Percentiles rank a stretch among this genome's conserved stretches.
phyloP scores from a whole-genome alignment of 2,797 vertebrate genomes.

The Eupleurogrammus muticus region DNA sequence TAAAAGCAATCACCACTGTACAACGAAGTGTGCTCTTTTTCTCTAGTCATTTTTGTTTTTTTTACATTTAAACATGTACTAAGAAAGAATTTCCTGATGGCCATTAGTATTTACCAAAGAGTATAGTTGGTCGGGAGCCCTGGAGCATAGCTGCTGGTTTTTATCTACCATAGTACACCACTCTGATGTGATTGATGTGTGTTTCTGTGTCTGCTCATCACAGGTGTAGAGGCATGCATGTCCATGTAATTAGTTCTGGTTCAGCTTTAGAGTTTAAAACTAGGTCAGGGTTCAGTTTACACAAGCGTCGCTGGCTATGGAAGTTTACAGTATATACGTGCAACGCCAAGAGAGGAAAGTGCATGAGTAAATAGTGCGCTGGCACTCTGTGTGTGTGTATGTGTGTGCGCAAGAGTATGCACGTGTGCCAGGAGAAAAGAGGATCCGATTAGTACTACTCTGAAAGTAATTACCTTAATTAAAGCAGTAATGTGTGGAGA shows the following conservation, averaged over 20 bases:
- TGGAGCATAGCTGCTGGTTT: conserved; percentile 40
- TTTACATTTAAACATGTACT: too few species aligned
- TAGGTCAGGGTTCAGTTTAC: conserved; percentile 68
- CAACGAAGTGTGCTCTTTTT: not conserved
- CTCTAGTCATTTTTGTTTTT: too few species aligned
- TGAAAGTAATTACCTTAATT: conserved; percentile 91
- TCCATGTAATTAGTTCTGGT: conserved; percentile 23
- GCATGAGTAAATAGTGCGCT: conserved; percentile 43
- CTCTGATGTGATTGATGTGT: conserved; percentile 15
- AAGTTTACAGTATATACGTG: conserved; percentile 60
- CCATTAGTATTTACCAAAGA: conserved; percentile 45
- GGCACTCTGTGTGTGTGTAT: too few species aligned
- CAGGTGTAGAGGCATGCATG: conserved; percentile 26
- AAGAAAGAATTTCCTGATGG: too few species aligned
- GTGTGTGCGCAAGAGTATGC: conserved; percentile 25
- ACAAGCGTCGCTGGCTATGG: conserved; percentile 43
- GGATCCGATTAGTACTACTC: conserved; percentile 87
- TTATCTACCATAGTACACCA: conserved; percentile 28
- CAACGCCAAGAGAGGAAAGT: conserved; percentile 47
- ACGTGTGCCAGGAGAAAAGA: conserved; percentile 72
- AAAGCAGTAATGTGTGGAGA: conserved; percentile 86
- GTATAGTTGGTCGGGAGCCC: conserved; percentile 60
- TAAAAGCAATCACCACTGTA: not conserved
- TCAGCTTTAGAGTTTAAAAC: conserved; percentile 46
- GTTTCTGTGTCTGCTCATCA: conserved; percentile 23